These are phyloP conservation scores for Dicaeum eximium DNA, from an alignment of 2,113 vertebrate genomes.

Conservation along the genomic window DNA sequence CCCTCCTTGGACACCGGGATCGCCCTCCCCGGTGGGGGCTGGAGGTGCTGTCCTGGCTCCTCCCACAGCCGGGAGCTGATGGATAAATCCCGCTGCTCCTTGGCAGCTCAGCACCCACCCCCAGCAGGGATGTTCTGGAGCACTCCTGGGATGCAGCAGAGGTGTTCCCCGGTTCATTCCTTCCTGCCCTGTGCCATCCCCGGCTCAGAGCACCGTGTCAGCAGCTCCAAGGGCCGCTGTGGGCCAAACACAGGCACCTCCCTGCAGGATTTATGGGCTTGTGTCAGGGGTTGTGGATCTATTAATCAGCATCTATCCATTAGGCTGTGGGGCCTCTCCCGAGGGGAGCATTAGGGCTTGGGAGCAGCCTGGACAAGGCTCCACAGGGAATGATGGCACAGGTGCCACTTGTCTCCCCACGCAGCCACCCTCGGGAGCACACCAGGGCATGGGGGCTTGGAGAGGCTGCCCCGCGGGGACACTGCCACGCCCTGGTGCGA, in stretches of 20 bases:
- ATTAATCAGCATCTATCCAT: background rate
- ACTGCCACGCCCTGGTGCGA: fast-evolving
- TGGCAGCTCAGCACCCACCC: background rate
- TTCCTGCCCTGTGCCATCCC: background rate
- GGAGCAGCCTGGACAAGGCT: background rate
- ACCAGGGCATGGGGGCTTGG: background rate
- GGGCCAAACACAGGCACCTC: fast-evolving
- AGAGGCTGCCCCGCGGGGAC: background rate
- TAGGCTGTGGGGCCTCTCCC: background rate
- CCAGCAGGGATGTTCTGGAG: fast-evolving
- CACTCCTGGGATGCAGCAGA: background rate
- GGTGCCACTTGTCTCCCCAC: background rate
- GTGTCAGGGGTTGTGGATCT: background rate
- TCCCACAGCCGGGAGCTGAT: background rate
- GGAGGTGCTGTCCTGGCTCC: background rate
- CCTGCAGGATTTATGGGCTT: background rate
- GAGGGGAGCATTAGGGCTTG: background rate
- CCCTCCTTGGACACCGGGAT: fast-evolving
- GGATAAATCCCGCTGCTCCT: background rate
- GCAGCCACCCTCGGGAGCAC: background rate
- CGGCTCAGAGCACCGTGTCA: background rate
- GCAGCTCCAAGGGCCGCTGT: background rate
- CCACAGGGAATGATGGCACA: background rate
- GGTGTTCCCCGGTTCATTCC: fast-evolving
- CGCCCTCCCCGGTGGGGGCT: fast-evolving